Conservation (phyloP, 2,113 vertebrate species). For the Erythrolamprus reginae region DNA sequence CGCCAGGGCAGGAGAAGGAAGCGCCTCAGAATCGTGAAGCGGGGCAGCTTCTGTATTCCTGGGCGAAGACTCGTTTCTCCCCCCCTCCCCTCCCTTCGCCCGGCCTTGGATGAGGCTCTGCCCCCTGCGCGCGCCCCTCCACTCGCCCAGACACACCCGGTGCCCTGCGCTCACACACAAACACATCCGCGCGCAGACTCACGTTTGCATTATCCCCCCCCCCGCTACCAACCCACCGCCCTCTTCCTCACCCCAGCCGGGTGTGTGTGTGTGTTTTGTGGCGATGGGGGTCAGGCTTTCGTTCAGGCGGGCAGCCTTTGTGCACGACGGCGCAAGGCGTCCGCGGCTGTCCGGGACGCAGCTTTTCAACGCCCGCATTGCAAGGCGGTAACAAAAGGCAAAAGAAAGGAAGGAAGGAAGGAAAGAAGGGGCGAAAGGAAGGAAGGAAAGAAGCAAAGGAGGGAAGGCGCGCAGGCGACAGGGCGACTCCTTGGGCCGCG, state of each 20-base stretch:
- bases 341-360: background rate
- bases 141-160: background rate
- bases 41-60: background rate
- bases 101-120: background rate
- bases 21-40: rapidly evolving
- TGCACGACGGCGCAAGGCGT: background rate
- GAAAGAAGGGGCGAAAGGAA: background rate
- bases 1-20: background rate
- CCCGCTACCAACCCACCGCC: background rate
- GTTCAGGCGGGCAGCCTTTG: background rate
- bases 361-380: background rate
- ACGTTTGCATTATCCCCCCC: background rate
- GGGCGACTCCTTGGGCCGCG: background rate
- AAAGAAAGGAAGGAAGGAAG: no score
- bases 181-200: background rate
- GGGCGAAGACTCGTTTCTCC: background rate
- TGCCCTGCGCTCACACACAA: background rate
- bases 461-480: background rate
- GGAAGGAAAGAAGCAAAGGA: background rate
- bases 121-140: background rate
- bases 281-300: background rate
- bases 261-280: background rate
- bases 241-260: background rate
- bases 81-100: background rate
- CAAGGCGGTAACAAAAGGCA: conserved; percentile 11